These are phyloP conservation scores for Calameuta pallipes DNA, from an alignment of 2,888 invertebrate genomes.

Conservation along the genomic window DNA sequence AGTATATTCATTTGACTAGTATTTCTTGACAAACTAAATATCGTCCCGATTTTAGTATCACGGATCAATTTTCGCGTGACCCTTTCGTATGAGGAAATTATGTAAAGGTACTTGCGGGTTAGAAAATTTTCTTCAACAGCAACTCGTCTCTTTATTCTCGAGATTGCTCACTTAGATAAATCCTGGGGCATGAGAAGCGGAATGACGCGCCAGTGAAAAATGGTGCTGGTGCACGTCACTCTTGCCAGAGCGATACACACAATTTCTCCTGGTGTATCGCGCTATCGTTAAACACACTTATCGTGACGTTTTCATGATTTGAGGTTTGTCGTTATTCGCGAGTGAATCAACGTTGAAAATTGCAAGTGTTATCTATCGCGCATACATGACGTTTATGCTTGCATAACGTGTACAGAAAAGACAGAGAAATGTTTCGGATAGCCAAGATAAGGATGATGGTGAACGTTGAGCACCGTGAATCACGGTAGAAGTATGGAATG, in stretches of 20 bases:
- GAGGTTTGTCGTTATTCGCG: neutral
- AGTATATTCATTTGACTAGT: neutral
- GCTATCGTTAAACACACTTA: constrained; percentile 25
- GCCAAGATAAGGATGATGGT: neutral
- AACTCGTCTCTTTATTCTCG: constrained; percentile 42
- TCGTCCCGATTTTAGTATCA: neutral
- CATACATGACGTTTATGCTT: neutral
- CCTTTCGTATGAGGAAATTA: constrained; percentile 34
- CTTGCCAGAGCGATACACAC: constrained; percentile 31
- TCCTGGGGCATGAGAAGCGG: constrained; percentile 31
- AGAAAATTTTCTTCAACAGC: constrained; percentile 17
- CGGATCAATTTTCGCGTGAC: constrained; percentile 41
- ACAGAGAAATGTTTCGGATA: neutral
- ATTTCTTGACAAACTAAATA: neutral
- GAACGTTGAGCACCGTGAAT: neutral
- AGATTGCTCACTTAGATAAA: constrained; percentile 41
- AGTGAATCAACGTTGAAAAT: neutral
- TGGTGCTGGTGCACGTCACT: constrained; percentile 43
- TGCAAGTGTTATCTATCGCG: neutral
- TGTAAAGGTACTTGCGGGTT: neutral
- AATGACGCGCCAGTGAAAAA: constrained; percentile 48
- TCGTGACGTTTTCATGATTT: constrained; percentile 16
- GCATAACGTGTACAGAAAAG: neutral
- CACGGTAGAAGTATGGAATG: neutral
- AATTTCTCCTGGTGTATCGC: constrained; percentile 29